Base-by-base conservation (phyloP, 2,888 invertebrate species). In the Athalia rosae region DNA sequence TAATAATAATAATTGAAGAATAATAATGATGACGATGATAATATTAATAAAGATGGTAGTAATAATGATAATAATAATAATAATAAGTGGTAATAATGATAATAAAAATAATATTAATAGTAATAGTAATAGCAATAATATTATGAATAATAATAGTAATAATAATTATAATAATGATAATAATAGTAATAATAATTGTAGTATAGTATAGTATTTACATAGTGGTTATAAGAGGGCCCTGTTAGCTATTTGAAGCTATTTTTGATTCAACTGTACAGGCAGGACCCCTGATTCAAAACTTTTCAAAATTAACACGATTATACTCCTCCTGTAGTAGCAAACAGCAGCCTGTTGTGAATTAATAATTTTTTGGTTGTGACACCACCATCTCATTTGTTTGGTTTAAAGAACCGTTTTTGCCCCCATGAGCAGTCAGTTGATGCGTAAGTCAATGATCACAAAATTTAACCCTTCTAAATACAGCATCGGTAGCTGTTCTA, bases 201-300 rank as follows among this genome's bases (percentile, higher is more conserved):
- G 85, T 87, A 85, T 87, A 87, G 84, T 86, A 84, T 83, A 86
- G 83, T 89, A 87, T 88, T 82, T 89, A 89, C 88, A 89, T 82
- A 86, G 86, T 83, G 81, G 80, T 86, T 82, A 83, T 82, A 83
- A 83, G 83, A 87, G 85, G 86, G 85, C 77, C 77, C 78, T 56
- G 66, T 80, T 61, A 74, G 74, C 74, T 74, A 50, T 61, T 61
- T 28, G 50, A 28, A 74, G 74, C 74, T 74, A 74, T 74, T 61
- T 84, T 83, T 85, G 83, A 84, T 85, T 86, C 81, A 79, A 86
- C 89, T 89, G 88, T 89, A 89, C 89, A 89, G 80, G 82, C 81
- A 83, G 84, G 79, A 81, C 83, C 84, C 83, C 80, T 81, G 82
- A 76, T 79, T 82, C 79, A 84, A 84, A 85, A 84, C 83, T 82